Conservation (phyloP, 2,797 vertebrate genomes). For the Acridotheres tristis region DNA sequence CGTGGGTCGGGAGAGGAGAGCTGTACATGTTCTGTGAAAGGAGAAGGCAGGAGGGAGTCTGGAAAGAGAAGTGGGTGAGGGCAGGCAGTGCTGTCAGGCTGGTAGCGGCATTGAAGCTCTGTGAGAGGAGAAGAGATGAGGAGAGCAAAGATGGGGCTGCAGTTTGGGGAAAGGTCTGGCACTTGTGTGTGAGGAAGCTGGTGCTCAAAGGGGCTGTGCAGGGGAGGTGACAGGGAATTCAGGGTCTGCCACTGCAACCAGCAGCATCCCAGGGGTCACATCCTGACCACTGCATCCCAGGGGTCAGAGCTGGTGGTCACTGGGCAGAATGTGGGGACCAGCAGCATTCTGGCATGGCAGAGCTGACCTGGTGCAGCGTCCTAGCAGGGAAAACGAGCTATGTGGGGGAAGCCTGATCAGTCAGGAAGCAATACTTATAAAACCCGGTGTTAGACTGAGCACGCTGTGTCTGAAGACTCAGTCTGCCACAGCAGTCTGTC, state of each 20-base stretch:
- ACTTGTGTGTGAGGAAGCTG: not conserved
- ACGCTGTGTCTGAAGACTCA: not conserved
- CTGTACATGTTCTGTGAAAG: not conserved
- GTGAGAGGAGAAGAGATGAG: not conserved
- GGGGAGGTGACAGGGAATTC: not conserved
- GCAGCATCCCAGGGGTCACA: not conserved
- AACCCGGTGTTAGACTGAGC: not conserved
- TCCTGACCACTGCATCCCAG: not conserved
- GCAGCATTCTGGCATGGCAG: not conserved
- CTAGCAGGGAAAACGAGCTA: not conserved
- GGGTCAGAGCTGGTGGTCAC: not conserved
- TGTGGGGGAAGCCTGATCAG: not conserved
- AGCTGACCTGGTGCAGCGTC: not conserved
- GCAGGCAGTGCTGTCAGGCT: not conserved
- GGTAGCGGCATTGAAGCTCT: not conserved
- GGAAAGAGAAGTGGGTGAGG: not conserved
- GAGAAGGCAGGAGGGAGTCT: not conserved
- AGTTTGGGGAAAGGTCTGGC: not conserved
- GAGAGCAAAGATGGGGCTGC: not conserved
- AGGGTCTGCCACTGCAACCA: not conserved
- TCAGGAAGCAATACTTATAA: not conserved
- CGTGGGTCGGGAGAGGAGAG: not conserved
- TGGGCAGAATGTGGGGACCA: accelerated
- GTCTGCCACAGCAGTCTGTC: not conserved
- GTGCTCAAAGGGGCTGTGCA: not conserved